These are phyloP conservation scores for Drosophila niveifrons DNA, from an alignment of 2,888 invertebrate genomes.

Conservation along the genomic window DNA sequence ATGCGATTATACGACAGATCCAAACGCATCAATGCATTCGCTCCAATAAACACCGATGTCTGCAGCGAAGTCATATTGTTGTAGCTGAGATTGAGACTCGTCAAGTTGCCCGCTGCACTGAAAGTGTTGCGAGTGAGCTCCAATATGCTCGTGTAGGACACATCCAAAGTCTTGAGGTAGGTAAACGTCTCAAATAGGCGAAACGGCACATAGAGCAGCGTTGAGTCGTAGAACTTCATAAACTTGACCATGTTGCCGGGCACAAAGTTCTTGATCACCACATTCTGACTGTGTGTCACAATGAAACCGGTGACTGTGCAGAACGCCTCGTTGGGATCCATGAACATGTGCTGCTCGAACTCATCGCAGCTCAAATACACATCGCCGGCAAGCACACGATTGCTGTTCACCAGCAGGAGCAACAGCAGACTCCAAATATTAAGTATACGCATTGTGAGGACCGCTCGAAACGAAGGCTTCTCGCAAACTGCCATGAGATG, in stretches of 20 bases:
- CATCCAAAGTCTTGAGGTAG: constrained; percentile 82
- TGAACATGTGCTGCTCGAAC: constrained; percentile 82
- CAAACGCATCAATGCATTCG: constrained; percentile 79
- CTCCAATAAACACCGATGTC: constrained; percentile 84
- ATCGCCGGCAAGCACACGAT: constrained; percentile 68
- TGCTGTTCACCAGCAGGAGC: constrained; percentile 20
- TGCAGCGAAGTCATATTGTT: constrained; percentile 83
- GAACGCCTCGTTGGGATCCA: constrained; percentile 76
- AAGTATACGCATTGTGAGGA: constrained; percentile 47
- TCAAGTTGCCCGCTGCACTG: constrained; percentile 80
- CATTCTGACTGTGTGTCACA: constrained; percentile 84
- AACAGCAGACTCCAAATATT: constrained; percentile 30
- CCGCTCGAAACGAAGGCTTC: constrained; percentile 43
- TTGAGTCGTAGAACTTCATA: constrained; percentile 85
- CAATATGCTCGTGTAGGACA: constrained; percentile 82
- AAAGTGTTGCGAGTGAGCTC: constrained; percentile 84
- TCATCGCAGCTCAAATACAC: constrained; percentile 84
- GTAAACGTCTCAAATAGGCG: constrained; percentile 83
- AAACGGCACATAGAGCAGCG: constrained; percentile 83
- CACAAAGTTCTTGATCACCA: constrained; percentile 79
- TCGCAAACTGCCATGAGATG: constrained; percentile 46
- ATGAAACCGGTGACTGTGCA: constrained; percentile 84
- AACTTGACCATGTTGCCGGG: constrained; percentile 82
- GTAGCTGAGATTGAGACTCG: constrained; percentile 81
- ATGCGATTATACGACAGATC: constrained; percentile 83